Evolutionary conservation across 2,888 invertebrate species (phyloP).

Genomic region (Tenthredo amoena): DNA sequence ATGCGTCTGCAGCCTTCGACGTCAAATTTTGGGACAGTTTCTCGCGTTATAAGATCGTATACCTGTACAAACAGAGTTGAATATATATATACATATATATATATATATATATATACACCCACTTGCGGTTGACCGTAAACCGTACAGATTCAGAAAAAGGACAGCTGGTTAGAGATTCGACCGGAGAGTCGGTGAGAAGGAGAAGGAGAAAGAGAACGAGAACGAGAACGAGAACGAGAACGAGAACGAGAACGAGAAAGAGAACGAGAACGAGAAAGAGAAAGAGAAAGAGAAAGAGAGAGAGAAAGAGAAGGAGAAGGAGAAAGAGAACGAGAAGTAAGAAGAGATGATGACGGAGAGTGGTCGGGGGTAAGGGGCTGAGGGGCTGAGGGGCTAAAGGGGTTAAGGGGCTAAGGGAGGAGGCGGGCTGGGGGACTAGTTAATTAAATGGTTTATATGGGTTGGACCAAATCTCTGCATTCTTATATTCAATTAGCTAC

Average conservation of each 20-base stretch:
- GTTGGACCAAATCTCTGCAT: slow-evolving; percentile 71
- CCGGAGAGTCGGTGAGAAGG: neutral
- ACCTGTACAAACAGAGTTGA: neutral
- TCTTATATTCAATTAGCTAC: slow-evolving; percentile 75
- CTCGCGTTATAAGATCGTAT: neutral
- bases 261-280: neutral
- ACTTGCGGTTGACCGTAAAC: neutral
- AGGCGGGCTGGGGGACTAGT: slow-evolving; percentile 60
- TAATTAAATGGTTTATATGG: slow-evolving; percentile 74
- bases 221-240: neutral
- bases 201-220: neutral
- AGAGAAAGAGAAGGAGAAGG: neutral
- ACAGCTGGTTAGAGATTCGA: slow-evolving; percentile 32
- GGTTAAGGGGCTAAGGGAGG: neutral
- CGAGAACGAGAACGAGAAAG: neutral
- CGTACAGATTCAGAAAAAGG: neutral
- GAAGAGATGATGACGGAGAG: neutral
- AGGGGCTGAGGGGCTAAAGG: slow-evolving; percentile 57
- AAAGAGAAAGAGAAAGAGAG: neutral
- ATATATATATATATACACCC: neutral
- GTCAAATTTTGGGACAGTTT: neutral
- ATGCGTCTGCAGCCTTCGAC: neutral
- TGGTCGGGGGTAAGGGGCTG: neutral
- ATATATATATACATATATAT: too few species aligned
- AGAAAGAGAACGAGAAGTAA: too few species aligned